phyloP scores from a whole-genome alignment of 1,140 invertebrate genomes.

The Condylostylus longicornis region DNA sequence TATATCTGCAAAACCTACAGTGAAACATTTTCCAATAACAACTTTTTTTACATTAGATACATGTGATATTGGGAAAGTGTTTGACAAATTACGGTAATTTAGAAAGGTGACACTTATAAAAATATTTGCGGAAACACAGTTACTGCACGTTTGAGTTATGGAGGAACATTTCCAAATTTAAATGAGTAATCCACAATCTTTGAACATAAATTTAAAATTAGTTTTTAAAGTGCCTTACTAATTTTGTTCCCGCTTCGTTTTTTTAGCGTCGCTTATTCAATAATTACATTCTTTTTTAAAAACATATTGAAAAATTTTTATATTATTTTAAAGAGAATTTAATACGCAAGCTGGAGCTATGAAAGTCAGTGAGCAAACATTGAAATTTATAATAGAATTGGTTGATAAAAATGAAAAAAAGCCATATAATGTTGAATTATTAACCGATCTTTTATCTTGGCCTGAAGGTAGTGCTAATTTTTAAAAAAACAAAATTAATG shows the following conservation, averaged over 20 bases:
- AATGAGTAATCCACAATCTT: too few relatives aligned
- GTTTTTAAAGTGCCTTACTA: too few relatives aligned
- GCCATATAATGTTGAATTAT: constrained; percentile 9
- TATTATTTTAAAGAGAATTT: constrained; percentile 44
- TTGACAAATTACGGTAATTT: constrained; percentile 36
- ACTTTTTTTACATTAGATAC: constrained; percentile 33
- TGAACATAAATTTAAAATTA: too few relatives aligned
- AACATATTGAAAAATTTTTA: constrained; percentile 2
- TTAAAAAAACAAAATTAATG: too few relatives aligned
- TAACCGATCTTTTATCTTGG: constrained; percentile 53
- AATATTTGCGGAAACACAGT: too few relatives aligned
- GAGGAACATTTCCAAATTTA: too few relatives aligned
- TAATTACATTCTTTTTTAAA: not conserved
- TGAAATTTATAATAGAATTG: constrained; percentile 46
- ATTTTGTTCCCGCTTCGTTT: too few relatives aligned
- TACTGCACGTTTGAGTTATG: too few relatives aligned
- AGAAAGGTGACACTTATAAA: too few relatives aligned
- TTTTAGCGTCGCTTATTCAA: too few relatives aligned
- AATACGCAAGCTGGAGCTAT: constrained; percentile 43
- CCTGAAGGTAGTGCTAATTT: constrained; percentile 58
- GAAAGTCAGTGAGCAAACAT: constrained; percentile 36
- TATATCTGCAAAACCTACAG: constrained; percentile 12
- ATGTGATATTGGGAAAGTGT: constrained; percentile 34
- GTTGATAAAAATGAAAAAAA: constrained; percentile 22
- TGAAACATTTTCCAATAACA: constrained; percentile 24